A percentile compares a stretch with the other conserved stretches of the same genome.
These are phyloP conservation scores for Muscicapa adusta DNA, from an alignment of 2,113 vertebrate species.

Conservation along the genomic window DNA sequence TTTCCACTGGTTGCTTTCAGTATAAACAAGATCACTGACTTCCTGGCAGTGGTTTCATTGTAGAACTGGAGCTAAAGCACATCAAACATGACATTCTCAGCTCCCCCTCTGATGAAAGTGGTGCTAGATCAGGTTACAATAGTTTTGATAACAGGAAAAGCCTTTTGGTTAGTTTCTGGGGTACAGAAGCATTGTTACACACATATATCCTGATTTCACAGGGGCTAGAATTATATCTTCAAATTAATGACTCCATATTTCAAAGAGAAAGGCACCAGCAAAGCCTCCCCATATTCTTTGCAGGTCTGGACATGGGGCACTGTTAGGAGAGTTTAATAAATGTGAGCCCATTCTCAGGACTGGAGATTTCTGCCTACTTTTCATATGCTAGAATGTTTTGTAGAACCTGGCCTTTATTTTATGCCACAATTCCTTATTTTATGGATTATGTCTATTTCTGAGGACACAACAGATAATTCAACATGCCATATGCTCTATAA, in stretches of 20 bases:
- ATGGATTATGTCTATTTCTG: slow-evolving; percentile 30
- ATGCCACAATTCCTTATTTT: slow-evolving; percentile 6
- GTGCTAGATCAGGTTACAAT: background rate
- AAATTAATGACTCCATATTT: background rate
- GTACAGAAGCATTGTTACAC: background rate
- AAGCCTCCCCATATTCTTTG: background rate
- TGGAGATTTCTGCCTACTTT: background rate
- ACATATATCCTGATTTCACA: background rate
- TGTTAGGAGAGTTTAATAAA: background rate
- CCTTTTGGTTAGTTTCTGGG: background rate
- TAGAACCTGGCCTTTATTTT: background rate
- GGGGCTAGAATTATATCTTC: background rate
- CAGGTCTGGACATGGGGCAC: background rate
- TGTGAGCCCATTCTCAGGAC: background rate
- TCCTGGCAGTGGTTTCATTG: background rate
- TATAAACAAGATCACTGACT: background rate
- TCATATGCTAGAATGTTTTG: background rate
- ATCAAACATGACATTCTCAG: background rate
- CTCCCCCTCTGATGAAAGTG: background rate
- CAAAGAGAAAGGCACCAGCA: background rate
- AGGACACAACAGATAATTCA: slow-evolving; percentile 29
- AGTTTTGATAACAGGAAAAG: background rate
- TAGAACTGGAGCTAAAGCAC: background rate
- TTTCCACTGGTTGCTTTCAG: background rate
- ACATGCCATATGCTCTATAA: slow-evolving; percentile 26